phyloP scores from a whole-genome alignment of 2,113 vertebrate genomes.

The Oxyruncus cristatus region DNA sequence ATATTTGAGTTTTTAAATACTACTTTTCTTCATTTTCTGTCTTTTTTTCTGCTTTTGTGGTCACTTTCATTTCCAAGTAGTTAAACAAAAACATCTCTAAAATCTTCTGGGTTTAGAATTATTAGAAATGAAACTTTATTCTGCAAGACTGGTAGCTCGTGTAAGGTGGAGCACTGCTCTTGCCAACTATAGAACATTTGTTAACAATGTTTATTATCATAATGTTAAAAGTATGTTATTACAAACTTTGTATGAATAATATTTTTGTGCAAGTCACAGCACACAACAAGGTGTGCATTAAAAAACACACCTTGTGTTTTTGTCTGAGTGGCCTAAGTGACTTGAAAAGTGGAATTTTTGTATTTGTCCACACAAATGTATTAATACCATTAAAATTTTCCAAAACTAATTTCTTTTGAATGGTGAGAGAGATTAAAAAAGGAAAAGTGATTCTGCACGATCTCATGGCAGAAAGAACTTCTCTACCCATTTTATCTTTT shows the following conservation, averaged over 20 bases:
- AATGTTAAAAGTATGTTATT: constrained; percentile 66
- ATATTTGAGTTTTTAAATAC: background rate
- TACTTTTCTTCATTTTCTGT: background rate
- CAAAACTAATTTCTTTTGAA: constrained; percentile 4
- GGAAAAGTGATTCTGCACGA: background rate
- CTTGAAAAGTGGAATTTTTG: constrained; percentile 58
- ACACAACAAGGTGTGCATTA: constrained; percentile 69
- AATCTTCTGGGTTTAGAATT: constrained; percentile 36
- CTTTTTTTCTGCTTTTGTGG: background rate
- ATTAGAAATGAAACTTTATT: constrained; percentile 53
- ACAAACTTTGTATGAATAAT: constrained; percentile 60
- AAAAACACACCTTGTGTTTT: background rate
- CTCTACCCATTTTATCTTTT: background rate
- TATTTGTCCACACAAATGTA: constrained; percentile 9
- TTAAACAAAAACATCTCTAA: constrained; percentile 26
- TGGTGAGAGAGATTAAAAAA: background rate
- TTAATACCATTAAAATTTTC: constrained; percentile 36
- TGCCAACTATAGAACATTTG: constrained; percentile 45
- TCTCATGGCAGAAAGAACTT: background rate
- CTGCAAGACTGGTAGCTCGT: constrained; percentile 10
- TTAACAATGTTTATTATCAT: constrained; percentile 74
- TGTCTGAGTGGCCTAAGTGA: background rate
- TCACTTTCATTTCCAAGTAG: background rate
- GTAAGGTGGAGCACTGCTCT: constrained; percentile 2
- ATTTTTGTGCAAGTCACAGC: constrained; percentile 47